These are phyloP conservation scores for Eubucco bourcierii DNA, from an alignment of 2,113 vertebrate species.

Conservation along the genomic window DNA sequence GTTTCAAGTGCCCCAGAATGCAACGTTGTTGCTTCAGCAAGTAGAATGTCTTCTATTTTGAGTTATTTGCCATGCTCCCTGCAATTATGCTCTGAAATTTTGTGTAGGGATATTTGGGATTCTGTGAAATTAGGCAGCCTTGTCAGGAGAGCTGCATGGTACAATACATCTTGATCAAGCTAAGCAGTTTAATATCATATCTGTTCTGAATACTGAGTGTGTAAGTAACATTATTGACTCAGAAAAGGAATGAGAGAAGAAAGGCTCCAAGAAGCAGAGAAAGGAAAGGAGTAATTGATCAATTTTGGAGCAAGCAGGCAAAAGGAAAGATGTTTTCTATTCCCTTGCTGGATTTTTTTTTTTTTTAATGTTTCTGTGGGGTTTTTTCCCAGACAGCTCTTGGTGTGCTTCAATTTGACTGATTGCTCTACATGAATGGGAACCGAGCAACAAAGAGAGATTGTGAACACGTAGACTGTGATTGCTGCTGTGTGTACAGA, in stretches of 20 bases:
- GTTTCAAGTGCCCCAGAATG: neutral
- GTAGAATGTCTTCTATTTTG: slow-evolving; percentile 2
- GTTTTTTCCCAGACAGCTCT: neutral
- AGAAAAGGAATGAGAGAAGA: neutral
- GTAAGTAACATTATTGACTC: neutral
- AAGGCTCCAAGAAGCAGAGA: neutral
- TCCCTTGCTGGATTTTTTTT: neutral
- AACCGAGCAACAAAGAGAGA: slow-evolving; percentile 3
- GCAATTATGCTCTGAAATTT: slow-evolving; percentile 33
- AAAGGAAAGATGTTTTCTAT: slow-evolving; percentile 18
- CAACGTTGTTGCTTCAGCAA: slow-evolving; percentile 23
- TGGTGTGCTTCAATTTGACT: neutral
- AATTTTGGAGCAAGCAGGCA: neutral
- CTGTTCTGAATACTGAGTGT: slow-evolving; percentile 26
- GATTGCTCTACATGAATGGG: slow-evolving; percentile 13
- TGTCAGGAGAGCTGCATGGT: slow-evolving; percentile 35
- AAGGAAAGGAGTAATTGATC: neutral
- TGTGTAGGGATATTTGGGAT: slow-evolving; percentile 32
- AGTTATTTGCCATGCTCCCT: neutral
- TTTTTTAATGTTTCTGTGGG: neutral
- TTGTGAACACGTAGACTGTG: fast-evolving
- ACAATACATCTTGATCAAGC: slow-evolving; percentile 50
- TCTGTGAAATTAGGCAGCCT: slow-evolving; percentile 51
- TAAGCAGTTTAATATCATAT: slow-evolving; percentile 47
- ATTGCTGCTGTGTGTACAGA: neutral